Evolutionary conservation across 2,888 invertebrate genomes (phyloP), one percentile per base, ranked within the genome.

Genomic region (Tetheella fluctuosa): DNA sequence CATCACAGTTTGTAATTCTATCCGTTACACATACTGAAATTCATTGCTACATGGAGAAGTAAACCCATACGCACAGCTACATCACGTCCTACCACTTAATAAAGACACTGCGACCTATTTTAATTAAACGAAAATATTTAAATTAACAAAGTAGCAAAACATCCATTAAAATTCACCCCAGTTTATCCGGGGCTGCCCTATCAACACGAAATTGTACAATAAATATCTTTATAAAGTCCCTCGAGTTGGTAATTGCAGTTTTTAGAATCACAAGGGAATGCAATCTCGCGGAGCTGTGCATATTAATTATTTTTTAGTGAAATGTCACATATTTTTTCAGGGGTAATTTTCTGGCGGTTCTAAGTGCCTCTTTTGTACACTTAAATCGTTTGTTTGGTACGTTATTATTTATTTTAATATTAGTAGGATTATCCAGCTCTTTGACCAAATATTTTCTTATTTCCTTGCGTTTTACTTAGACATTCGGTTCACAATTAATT

Each of bases 81-180:
- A 69, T 64, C 58, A 64, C 60, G 55, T 64, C 62, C 63, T 64
- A 58, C 63, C 66, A 62, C 62, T 70, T 73, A 78, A 80, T 83
- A 74, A 79, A 83, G 77, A 79, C 70, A 76, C 69, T 71, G 69
- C 67, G 61, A 79, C 78, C 77, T 76, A 73, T 81, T 87, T 87
- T 86, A 89, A 88, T 87, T 87, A 86, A 86, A 80, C 76, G 73
- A 80, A 85, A 88, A 34, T 85, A 86, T 87, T 88, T 81, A 83
- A 85, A 86, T 83, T 81, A 86, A 85, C 83, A 80, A 79, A 79
- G 84, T 85, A 85, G 84, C 84, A 80, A 82, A 84, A 84, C 79
- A 72, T 69, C 76, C 73, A 79, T 84, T 82, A 81, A 81, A 80
- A 77, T 77, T 79, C 79, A 75, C 77, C 78, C 75, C 76, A 64